Percentiles rank a stretch among this genome's conserved stretches.
Evolutionary conservation across 2,888 invertebrate genomes (phyloP).

Genomic region (Trissolcus japonicus): DNA sequence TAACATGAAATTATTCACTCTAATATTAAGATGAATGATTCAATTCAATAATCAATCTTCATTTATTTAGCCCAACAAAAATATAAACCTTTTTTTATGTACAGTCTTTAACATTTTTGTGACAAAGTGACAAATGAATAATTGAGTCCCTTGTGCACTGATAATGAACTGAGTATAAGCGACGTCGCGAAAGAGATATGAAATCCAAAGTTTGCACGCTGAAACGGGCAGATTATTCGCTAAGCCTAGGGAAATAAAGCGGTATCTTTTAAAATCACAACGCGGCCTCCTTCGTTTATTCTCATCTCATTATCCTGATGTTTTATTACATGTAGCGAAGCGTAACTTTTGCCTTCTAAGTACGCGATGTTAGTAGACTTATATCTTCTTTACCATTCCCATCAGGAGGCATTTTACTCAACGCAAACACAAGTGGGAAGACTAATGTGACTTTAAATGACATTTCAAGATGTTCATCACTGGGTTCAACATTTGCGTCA

Average conservation of each 20-base stretch:
- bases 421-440: slow-evolving; percentile 22
- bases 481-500: background rate
- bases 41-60: too few species aligned
- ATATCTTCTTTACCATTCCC: slow-evolving; percentile 45
- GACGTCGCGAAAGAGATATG: background rate
- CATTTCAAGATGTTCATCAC: slow-evolving; percentile 27
- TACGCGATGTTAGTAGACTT: slow-evolving; percentile 35
- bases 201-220: background rate
- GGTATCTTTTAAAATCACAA: slow-evolving; percentile 52
- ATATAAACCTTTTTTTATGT: too few species aligned
- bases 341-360: slow-evolving; percentile 55
- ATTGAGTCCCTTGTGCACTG: too few species aligned
- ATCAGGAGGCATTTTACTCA: slow-evolving; percentile 38
- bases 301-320: slow-evolving; percentile 54
- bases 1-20: too few species aligned
- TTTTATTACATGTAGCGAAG: slow-evolving; percentile 62
- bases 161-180: too few species aligned
- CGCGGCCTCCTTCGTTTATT: slow-evolving; percentile 38
- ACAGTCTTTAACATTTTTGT: too few species aligned
- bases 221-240: slow-evolving; percentile 53
- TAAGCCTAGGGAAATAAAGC: slow-evolving; percentile 59
- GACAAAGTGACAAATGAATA: too few species aligned
- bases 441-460: slow-evolving; percentile 41
- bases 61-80: too few species aligned
- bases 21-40: too few species aligned